These are phyloP conservation scores for Helicoverpa armigera DNA, from an alignment of 1,140 invertebrate species.

Conservation along the genomic window DNA sequence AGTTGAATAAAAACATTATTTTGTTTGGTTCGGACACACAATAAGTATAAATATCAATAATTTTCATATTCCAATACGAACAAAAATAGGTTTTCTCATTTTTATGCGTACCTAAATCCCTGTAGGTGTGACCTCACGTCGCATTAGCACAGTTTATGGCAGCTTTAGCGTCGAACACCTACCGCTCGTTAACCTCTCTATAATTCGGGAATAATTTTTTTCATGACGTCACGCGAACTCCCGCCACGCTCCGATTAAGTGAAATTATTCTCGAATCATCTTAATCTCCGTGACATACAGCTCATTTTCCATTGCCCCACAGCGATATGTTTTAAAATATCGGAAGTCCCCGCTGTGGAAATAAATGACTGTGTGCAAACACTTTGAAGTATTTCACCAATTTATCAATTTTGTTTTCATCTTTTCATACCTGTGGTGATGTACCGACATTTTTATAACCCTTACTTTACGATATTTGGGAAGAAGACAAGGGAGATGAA, in stretches of 20 bases:
- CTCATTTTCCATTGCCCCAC: conserved; percentile 44
- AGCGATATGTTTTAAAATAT: conserved; percentile 55
- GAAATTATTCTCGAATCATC: conserved; percentile 49
- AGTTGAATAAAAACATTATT: not conserved
- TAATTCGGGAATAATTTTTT: conserved; percentile 67
- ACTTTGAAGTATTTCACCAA: conserved; percentile 46
- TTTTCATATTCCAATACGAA: not conserved
- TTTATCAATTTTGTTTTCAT: conserved; percentile 48
- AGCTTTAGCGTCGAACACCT: conserved; percentile 68
- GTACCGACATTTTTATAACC: conserved; percentile 38
- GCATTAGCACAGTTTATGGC: conserved; percentile 68
- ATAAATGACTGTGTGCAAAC: conserved; percentile 56
- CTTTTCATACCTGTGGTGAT: conserved; percentile 38
- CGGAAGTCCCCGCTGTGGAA: conserved; percentile 42
- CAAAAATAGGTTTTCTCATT: conserved; percentile 4
- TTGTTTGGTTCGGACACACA: not conserved
- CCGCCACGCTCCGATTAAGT: conserved; percentile 50
- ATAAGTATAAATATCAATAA: not conserved
- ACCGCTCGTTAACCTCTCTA: conserved; percentile 68
- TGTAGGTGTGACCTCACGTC: conserved; percentile 59
- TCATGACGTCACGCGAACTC: conserved; percentile 57
- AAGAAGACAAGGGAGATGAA: conserved; percentile 54
- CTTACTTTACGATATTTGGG: conserved; percentile 35
- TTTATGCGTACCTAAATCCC: conserved; percentile 40
- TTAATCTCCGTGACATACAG: conserved; percentile 46